Evolutionary conservation across 2,113 vertebrate species (phyloP).

Genomic region (Thymallus thymallus): DNA sequence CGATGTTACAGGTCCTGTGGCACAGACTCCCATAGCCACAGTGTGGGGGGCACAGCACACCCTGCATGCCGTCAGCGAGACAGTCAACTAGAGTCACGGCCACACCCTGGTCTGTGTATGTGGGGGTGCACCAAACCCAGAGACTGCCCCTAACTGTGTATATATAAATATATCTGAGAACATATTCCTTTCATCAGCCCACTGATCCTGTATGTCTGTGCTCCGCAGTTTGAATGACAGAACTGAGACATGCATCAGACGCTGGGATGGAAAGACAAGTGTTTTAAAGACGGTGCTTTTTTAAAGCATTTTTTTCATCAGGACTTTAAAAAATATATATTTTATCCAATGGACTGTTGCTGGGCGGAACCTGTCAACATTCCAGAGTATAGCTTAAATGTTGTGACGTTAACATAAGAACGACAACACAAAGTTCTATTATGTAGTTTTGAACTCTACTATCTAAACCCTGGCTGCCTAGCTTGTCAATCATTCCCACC

Average conservation of each 20-base stretch:
- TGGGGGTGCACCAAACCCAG: too few species aligned
- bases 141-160: conserved; percentile 34
- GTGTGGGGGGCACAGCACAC: conserved; percentile 68
- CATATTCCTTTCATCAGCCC: conserved; percentile 36
- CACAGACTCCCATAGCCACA: conserved; percentile 48
- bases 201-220: too few species aligned
- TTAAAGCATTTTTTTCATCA: too few species aligned
- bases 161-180: conserved; percentile 26
- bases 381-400: conserved; percentile 14
- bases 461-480: conserved; percentile 4
- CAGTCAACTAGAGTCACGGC: conserved; percentile 63
- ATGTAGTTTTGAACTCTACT: conserved; percentile 7
- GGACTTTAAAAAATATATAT: neutral
- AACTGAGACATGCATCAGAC: neutral
- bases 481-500: conserved; percentile 25
- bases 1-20: conserved; percentile 46
- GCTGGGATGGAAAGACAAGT: conserved; percentile 7
- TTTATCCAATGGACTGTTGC: neutral
- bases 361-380: conserved; percentile 22
- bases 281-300: conserved; percentile 6
- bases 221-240: conserved; percentile 4
- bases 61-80: conserved; percentile 66
- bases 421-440: conserved; percentile 1
- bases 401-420: neutral
- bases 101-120: too few species aligned